Conservation (phyloP, 2,113 vertebrate species). For the Gila orcuttii region DNA sequence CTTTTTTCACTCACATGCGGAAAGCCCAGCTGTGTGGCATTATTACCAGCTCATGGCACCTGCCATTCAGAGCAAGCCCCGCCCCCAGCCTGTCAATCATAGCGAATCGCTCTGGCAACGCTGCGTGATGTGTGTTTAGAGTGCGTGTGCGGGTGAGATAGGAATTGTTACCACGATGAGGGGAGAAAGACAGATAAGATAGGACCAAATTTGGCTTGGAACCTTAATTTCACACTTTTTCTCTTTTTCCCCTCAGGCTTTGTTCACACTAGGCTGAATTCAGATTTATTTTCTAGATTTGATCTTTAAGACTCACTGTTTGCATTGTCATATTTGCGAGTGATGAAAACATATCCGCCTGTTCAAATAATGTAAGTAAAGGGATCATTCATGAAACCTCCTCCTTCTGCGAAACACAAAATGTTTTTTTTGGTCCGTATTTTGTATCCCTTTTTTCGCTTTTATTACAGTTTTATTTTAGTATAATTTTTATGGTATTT, state of each 20-base stretch:
- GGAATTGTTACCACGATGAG: background rate
- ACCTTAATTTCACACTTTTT: slow-evolving; percentile 15
- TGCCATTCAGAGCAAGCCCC: slow-evolving; percentile 59
- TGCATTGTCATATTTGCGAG: background rate
- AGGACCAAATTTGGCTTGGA: background rate
- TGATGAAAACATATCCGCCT: background rate
- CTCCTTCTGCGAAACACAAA: background rate
- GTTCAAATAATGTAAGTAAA: background rate
- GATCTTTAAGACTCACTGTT: background rate
- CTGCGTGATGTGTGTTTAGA: slow-evolving; percentile 15
- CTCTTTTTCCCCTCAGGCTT: background rate
- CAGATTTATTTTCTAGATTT: background rate
- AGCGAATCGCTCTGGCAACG: slow-evolving; percentile 35
- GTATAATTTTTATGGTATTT: background rate
- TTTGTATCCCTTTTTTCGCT: background rate
- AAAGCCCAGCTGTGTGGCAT: slow-evolving; percentile 74
- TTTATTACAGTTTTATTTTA: background rate
- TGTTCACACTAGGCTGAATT: slow-evolving; percentile 9
- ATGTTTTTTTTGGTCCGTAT: background rate
- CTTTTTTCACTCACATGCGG: slow-evolving; percentile 60
- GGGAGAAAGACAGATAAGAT: slow-evolving; percentile 22
- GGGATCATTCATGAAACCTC: background rate
- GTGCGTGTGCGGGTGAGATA: slow-evolving; percentile 39
- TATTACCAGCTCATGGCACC: slow-evolving; percentile 80
- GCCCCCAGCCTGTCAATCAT: slow-evolving; percentile 47